Evolutionary conservation across 2,113 vertebrate genomes (phyloP), one percentile per base, ranked within the genome.

Genomic region (Pleuronectes platessa): DNA sequence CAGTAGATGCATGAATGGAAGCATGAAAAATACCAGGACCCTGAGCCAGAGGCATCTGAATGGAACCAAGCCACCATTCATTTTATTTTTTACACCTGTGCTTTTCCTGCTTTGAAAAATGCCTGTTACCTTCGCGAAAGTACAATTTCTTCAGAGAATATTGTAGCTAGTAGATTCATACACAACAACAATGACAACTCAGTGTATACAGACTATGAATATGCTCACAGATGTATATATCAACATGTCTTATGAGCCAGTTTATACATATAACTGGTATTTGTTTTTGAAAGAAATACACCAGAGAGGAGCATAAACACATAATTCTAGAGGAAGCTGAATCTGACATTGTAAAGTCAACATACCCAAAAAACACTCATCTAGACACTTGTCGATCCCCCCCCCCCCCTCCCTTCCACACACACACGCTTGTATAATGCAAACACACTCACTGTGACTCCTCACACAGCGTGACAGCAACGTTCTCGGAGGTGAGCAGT

Each of bases 401-500:
- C 27, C 26, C 26, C 26, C 26, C 3, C 27, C 5, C 26, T 3
- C 26, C 26, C 26, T 27, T 27, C 26, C 26, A 62, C 60, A 40
- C 20, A 40, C 47, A 51, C 47, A 18, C 49, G 6, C 18, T 51
- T 51, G 18, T 51, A 51, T 51, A 51, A 51, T 51, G 49, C 21
- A 51, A 64, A 65, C 13, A 64, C n/a, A 31, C 26, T 42, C 17
- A 18, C 26, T 26, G 64, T 63, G 66, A 70, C 1, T 6, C 45
- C 60, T 49, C 27, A 51, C 61, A 71, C 18, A 27, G 51, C 20
- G 51, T 54, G 51, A 54, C 51, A 75, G 45, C 67, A 54, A 59
- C 47, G 21, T 53, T 76, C 66, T 65, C 24, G 54, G 53, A 79
- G 40, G n/a, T 2, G 12, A 73, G 61, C 9, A 73, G 18, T 80